Evolutionary conservation across 2,888 invertebrate species (phyloP), one percentile per base, ranked within the genome.

Genomic region (Sphaerophoria taeniata): DNA sequence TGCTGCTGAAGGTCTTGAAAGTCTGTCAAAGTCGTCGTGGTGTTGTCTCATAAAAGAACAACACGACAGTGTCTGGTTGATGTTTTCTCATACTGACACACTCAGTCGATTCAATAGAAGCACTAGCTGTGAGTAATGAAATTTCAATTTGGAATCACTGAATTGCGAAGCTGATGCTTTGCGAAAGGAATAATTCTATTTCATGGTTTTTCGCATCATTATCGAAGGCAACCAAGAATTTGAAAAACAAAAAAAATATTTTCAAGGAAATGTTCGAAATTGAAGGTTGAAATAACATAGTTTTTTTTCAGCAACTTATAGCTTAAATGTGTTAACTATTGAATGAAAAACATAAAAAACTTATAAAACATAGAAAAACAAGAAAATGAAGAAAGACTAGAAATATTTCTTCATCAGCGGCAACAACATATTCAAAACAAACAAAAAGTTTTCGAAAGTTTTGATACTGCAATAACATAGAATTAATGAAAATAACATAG

Each of bases 131-230:
- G 53, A 85, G 85, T 80, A 85, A 85, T 85, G 85, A 80, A 85
- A 85, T 80, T 85, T 85, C 85, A 85, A 80, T 85, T 80, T 80
- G 53, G 65, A 85, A 65, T 72, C 80, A 85, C 58, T 85, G 85
- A 85, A 80, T 80, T 70, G 80, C 49, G 53, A 85, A 76, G 85
- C 72, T 69, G 70, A 65, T 69, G 73, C 58, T 69, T 80, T 49
- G 73, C 63, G 72, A 80, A 79, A 80, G 80, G 60, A 76, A 85
- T 77, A 80, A 85, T 85, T 85, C 80, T 85, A 85, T 85, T 85
- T 85, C 85, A 77, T 85, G 80, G 85, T 80, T 73, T 85, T 80
- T 80, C 76, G 73, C 80, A 85, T 85, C 80, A 85, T 85, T 85
- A 80, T 85, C 77, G 56, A 45, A 55, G 60, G 55, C 39, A 73